Evolutionary conservation across 2,888 invertebrate genomes (phyloP).

Genomic region (Oxycera nigricornis): DNA sequence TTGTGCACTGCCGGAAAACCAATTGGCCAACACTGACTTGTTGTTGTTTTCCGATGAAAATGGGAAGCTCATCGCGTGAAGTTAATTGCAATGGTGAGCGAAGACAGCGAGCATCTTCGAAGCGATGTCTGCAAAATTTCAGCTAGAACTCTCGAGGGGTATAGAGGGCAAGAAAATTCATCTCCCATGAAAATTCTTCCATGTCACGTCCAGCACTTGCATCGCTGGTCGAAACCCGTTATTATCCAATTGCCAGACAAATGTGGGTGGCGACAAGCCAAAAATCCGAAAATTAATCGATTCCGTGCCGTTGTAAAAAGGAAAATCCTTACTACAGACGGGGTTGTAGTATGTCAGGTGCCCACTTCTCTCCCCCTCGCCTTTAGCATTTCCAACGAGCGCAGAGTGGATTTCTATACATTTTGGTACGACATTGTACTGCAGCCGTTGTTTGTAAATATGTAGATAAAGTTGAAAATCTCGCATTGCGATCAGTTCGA

Average conservation of each 20-base stretch:
- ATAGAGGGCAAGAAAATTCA: no score
- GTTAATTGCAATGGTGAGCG: conserved; percentile 21
- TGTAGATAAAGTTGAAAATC: no score
- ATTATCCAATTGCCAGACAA: neutral
- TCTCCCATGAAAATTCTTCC: no score
- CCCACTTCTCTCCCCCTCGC: neutral
- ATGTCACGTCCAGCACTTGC: neutral
- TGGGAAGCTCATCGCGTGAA: neutral
- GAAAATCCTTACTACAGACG: conserved; percentile 4
- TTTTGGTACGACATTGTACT: conserved; percentile 20
- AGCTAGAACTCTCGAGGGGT: no score
- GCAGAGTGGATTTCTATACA: neutral
- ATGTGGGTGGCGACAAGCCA: neutral
- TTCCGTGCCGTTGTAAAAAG: conserved; percentile 15
- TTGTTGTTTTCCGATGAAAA: neutral
- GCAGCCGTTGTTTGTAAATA: no score
- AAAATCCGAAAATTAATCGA: conserved; percentile 15
- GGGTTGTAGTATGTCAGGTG: neutral
- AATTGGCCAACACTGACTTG: no score
- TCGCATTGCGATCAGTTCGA: no score
- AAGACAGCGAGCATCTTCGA: neutral
- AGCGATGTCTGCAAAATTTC: neutral
- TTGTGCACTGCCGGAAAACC: conserved; percentile 2
- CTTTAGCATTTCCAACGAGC: neutral
- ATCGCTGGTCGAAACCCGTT: neutral